A percentile compares a stretch with the other conserved stretches of the same genome.
These are phyloP conservation scores for Xestia rhomboidea DNA, from an alignment of 2,888 invertebrate species.

Conservation along the genomic window DNA sequence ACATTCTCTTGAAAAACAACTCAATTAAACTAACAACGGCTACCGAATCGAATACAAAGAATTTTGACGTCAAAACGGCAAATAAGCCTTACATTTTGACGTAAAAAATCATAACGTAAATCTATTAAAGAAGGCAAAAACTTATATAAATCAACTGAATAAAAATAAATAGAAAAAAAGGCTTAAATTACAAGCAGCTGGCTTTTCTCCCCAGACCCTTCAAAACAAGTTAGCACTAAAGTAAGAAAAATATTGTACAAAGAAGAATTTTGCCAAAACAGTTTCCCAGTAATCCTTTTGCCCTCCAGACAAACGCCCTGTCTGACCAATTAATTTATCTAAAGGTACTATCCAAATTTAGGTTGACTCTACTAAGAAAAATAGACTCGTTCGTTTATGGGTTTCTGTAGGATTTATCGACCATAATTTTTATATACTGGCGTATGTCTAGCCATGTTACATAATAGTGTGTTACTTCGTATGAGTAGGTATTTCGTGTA, in stretches of 20 bases:
- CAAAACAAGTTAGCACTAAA: slow-evolving; percentile 7
- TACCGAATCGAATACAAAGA: slow-evolving; percentile 6
- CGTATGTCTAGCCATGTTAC: slow-evolving; percentile 30
- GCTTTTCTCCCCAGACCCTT: background rate
- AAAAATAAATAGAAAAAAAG: slow-evolving; percentile 6
- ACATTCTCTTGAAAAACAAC: slow-evolving; percentile 23
- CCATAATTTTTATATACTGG: slow-evolving; percentile 42
- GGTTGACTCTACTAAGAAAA: slow-evolving; percentile 51
- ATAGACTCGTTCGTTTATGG: slow-evolving; percentile 44
- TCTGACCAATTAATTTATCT: slow-evolving; percentile 53
- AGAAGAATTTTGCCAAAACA: slow-evolving; percentile 17
- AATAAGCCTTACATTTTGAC: too few relatives aligned
- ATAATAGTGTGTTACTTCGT: slow-evolving; percentile 19
- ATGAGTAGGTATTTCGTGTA: slow-evolving; percentile 4
- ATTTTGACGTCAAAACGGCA: background rate
- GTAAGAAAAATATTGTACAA: slow-evolving; percentile 38
- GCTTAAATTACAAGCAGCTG: slow-evolving; percentile 1
- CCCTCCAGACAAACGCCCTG: slow-evolving; percentile 63
- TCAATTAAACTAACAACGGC: background rate
- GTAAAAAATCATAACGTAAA: background rate
- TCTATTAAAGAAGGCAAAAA: background rate
- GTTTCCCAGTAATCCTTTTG: slow-evolving; percentile 39
- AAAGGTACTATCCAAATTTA: slow-evolving; percentile 43
- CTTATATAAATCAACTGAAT: background rate
- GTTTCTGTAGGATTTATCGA: slow-evolving; percentile 40